These are phyloP conservation scores for Melitaea cinxia DNA, from an alignment of 1,140 invertebrate genomes.

Conservation along the genomic window DNA sequence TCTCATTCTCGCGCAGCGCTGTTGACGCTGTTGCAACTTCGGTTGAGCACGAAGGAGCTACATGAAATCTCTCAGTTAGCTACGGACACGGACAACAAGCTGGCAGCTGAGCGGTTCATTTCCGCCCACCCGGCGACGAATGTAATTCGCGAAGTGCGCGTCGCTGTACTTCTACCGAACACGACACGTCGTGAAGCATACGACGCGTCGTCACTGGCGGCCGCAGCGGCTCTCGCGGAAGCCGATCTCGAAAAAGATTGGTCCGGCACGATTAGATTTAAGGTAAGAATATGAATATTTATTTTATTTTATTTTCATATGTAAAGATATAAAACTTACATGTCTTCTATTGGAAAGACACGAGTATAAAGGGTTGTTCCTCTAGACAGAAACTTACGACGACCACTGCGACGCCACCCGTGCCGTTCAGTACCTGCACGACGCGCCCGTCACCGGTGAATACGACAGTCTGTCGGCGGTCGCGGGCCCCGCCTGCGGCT, in stretches of 20 bases:
- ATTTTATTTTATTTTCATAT: not conserved
- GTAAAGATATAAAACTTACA: too few relatives aligned
- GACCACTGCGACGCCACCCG: slow-evolving; percentile 53
- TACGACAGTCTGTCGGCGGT: slow-evolving; percentile 59
- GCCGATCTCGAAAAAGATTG: slow-evolving; percentile 35
- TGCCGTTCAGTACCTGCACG: slow-evolving; percentile 56
- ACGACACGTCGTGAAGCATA: slow-evolving; percentile 43
- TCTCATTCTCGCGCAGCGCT: slow-evolving; percentile 44
- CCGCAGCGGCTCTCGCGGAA: slow-evolving; percentile 48
- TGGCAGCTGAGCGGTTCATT: slow-evolving; percentile 36
- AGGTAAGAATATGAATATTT: slow-evolving; percentile 16
- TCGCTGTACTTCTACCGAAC: slow-evolving; percentile 47
- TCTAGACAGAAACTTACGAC: slow-evolving; percentile 54
- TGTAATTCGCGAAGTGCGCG: slow-evolving; percentile 41
- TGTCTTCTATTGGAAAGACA: too few relatives aligned
- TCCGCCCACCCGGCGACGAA: slow-evolving; percentile 35
- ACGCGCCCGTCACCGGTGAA: slow-evolving; percentile 52
- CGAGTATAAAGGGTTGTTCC: too few relatives aligned
- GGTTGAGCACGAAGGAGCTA: slow-evolving; percentile 28
- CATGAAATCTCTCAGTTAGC: slow-evolving; percentile 35
- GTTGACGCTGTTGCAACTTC: slow-evolving; percentile 36
- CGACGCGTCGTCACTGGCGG: slow-evolving; percentile 41
- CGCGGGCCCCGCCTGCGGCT: slow-evolving; percentile 65
- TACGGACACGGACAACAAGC: slow-evolving; percentile 16
- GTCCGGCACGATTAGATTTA: slow-evolving; percentile 30